Percentiles rank a stretch among this genome's conserved stretches.
phyloP scores from a whole-genome alignment of 2,888 invertebrate species.

The Girardia tigrina region DNA sequence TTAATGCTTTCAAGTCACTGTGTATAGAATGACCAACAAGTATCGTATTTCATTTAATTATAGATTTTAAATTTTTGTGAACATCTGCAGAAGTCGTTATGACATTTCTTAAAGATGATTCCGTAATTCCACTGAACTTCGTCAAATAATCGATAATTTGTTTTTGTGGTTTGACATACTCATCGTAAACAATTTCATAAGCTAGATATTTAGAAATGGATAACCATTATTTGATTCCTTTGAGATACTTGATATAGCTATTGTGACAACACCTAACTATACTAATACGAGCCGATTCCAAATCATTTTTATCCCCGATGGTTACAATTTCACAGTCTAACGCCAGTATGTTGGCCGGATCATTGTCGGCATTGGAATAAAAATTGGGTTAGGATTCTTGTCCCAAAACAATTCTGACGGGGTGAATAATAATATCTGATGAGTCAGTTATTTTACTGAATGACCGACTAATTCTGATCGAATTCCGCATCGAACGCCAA shows the following conservation, averaged over 20 bases:
- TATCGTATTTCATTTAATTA: not conserved
- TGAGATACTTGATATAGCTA: not conserved
- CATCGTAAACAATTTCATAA: not conserved
- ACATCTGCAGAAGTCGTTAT: not conserved
- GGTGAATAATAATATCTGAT: no score
- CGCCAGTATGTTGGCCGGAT: not conserved
- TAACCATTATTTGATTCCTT: not conserved
- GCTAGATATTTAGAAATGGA: not conserved
- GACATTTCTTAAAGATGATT: not conserved
- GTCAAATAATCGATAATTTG: not conserved
- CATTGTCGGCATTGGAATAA: not conserved
- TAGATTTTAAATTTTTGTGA: not conserved
- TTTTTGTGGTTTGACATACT: not conserved
- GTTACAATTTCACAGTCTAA: constrained; percentile 3
- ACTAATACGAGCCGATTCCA: not conserved
- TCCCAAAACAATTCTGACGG: no score
- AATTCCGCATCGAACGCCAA: no score
- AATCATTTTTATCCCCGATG: not conserved
- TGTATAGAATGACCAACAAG: not conserved
- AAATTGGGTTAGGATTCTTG: no score
- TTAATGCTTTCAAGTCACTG: not conserved
- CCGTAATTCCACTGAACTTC: not conserved
- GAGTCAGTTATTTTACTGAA: no score
- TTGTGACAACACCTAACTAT: not conserved
- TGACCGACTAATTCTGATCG: no score